Evolutionary conservation across 1,140 invertebrate species (phyloP).

Genomic region (roundworm (Caenorhabditis elegans)): WBcel235 BX284606.5:7797001-7797500

Average conservation of each 20-base stretch:
- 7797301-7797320: too few species aligned
- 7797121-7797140: too few species aligned
- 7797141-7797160: neutral
- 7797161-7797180: neutral
- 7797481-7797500: conserved; percentile 39
- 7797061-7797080: conserved; percentile 45
- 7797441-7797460: conserved; percentile 33
- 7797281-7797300: too few species aligned
- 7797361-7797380: neutral
- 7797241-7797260: too few species aligned
- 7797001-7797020: neutral
- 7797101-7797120: too few species aligned
- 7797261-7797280: too few species aligned
- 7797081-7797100: conserved; percentile 40
- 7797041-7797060: conserved; percentile 22
- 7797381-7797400: conserved; percentile 36
- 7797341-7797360: neutral
- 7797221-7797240: too few species aligned
- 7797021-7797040: conserved; percentile 4
- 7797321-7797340: too few species aligned
- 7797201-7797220: too few species aligned
- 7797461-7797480: conserved; percentile 35
- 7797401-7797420: conserved; percentile 33
- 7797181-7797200: too few species aligned
- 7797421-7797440: conserved; percentile 45